phyloP scores from a whole-genome alignment of 2,113 vertebrate species.

The Ptyas mucosa region DNA sequence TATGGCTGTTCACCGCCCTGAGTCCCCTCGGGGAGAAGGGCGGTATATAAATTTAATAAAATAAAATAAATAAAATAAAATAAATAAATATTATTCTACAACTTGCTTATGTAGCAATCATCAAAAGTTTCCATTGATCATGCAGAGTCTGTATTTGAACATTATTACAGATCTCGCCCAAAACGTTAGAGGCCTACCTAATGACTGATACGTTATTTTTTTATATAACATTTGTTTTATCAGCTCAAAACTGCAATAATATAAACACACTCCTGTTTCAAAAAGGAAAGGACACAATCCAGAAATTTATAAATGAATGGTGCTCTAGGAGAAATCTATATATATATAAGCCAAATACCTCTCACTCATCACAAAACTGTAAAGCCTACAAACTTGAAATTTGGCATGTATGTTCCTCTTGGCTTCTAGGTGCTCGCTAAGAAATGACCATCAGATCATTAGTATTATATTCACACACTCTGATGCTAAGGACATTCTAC shows the following conservation, averaged over 20 bases:
- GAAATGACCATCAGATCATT: no score
- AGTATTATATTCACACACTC: no score
- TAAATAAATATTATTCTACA: background rate
- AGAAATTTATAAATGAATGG: background rate
- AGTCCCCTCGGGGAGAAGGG: no score
- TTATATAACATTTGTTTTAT: background rate
- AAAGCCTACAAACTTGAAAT: no score
- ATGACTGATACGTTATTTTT: background rate
- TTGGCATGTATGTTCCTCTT: no score
- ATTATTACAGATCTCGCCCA: background rate
- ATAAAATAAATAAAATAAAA: no score
- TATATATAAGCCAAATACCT: no score
- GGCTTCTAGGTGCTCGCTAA: no score
- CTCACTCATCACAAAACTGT: no score
- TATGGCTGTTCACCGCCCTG: no score
- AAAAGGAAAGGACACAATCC: background rate
- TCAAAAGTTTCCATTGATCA: background rate
- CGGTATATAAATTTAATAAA: no score
- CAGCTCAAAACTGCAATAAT: background rate
- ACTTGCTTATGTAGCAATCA: background rate
- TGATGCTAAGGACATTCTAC: no score
- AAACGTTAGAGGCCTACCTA: background rate
- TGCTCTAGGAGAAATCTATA: background rate
- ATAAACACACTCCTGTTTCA: background rate
- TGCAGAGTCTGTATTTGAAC: background rate